These are phyloP conservation scores for Lithobates sylvaticus DNA, from an alignment of 2,797 vertebrate genomes.

Conservation along the genomic window DNA sequence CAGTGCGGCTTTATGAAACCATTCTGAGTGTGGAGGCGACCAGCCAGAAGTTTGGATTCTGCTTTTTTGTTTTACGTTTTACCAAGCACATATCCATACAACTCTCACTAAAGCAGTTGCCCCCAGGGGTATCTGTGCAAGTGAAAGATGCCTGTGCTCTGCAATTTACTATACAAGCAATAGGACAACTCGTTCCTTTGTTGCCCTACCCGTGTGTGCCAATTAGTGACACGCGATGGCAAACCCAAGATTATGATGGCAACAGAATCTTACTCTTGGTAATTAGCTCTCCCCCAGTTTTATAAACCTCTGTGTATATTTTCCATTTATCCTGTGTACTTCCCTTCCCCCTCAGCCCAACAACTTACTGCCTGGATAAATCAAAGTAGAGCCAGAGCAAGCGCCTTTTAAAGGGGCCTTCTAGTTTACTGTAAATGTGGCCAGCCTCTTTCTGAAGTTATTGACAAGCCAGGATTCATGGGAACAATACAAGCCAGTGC, in stretches of 20 bases:
- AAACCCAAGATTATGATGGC: conserved; percentile 93
- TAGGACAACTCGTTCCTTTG: conserved; percentile 92
- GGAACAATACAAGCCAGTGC: too few relatives aligned
- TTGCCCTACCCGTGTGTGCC: conserved; percentile 91
- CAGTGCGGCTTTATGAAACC: conserved; percentile 87
- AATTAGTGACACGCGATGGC: conserved; percentile 92
- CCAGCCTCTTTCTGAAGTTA: too few relatives aligned
- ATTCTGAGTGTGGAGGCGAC: conserved; percentile 83
- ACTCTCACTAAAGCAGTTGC: conserved; percentile 90
- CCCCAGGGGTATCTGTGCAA: conserved; percentile 80
- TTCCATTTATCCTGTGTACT: not conserved
- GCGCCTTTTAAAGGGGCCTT: too few relatives aligned
- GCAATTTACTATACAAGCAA: conserved; percentile 90
- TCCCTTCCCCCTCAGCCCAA: too few relatives aligned
- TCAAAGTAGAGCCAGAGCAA: not conserved
- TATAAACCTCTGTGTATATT: not conserved
- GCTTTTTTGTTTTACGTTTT: conserved; percentile 82
- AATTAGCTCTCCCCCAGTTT: conserved; percentile 37
- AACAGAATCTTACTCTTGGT: conserved; percentile 95
- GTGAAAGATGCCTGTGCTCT: conserved; percentile 83
- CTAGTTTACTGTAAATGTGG: too few relatives aligned
- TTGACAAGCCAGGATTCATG: too few relatives aligned
- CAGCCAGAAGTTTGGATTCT: conserved; percentile 81
- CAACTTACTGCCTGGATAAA: not conserved
- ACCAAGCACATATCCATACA: conserved; percentile 76